Evolutionary conservation across 92 coral and sea anemone genomes (phyloP).

Genomic region (Phenganax marumi): DNA sequence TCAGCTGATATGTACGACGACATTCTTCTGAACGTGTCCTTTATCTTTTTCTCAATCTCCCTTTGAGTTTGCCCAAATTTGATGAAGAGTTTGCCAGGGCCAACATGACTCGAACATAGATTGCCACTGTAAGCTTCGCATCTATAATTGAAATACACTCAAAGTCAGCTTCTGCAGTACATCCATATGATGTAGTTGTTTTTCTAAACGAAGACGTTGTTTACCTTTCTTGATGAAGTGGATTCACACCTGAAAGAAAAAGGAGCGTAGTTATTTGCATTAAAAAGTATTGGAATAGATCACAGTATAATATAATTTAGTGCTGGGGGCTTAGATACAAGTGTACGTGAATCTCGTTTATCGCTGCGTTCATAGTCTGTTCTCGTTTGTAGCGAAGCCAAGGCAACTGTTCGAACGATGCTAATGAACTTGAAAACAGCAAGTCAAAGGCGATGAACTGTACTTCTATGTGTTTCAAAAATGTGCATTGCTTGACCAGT

Average conservation of each 20-base stretch:
- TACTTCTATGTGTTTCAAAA: no score
- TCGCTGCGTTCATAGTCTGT: no score
- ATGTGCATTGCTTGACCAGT: no score
- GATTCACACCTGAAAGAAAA: constrained; percentile 31
- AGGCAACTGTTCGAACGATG: no score
- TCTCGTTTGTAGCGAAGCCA: no score
- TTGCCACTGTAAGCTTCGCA: constrained; percentile 30
- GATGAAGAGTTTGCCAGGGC: constrained; percentile 3
- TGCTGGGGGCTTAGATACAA: background rate
- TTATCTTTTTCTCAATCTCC: constrained; percentile 14
- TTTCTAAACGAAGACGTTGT: background rate
- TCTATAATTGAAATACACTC: constrained; percentile 13
- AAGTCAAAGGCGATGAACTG: no score
- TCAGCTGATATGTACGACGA: constrained; percentile 3
- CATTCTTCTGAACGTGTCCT: constrained; percentile 32
- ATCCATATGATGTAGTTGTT: background rate
- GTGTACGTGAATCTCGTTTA: no score
- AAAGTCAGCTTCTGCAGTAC: background rate
- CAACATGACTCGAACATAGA: constrained; percentile 18
- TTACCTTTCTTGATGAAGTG: constrained; percentile 42
- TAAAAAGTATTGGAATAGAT: background rate
- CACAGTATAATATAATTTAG: background rate
- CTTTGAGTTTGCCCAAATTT: constrained; percentile 36
- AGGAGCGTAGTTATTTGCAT: background rate
- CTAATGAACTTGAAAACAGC: no score